Percentiles rank a stretch among this genome's conserved stretches.
phyloP scores from a whole-genome alignment of 2,113 vertebrate species.

The Chaetodon auriga region DNA sequence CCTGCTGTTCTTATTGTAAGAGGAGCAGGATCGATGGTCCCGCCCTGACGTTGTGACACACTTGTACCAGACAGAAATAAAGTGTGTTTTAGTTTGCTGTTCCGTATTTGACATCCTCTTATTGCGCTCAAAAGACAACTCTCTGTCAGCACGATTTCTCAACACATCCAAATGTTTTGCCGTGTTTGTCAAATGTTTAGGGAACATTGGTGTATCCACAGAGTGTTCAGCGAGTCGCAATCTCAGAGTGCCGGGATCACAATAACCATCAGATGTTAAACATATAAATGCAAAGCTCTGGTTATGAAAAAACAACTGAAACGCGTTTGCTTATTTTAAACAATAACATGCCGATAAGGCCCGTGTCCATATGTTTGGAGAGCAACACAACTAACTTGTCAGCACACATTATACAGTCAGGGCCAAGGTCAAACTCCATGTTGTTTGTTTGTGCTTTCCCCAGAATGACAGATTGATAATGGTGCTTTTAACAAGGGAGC shows the following conservation, averaged over 20 bases:
- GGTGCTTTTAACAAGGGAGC: constrained; percentile 25
- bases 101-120: constrained; percentile 85
- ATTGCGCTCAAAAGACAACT: constrained; percentile 56
- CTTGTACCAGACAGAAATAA: constrained; percentile 78
- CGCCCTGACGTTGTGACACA: constrained; percentile 74
- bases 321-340: not conserved
- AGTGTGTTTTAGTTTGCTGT: constrained; percentile 72
- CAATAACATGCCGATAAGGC: not conserved
- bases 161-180: constrained; percentile 56
- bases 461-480: constrained; percentile 52
- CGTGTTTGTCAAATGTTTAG: constrained; percentile 27
- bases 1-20: constrained; percentile 38
- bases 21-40: constrained; percentile 29
- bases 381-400: constrained; percentile 10
- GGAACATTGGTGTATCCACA: not conserved
- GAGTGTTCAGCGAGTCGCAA: not conserved
- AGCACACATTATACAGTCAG: not conserved
- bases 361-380: not conserved
- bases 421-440: constrained; percentile 1
- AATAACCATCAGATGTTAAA: not conserved
- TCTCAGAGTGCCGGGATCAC: constrained; percentile 3
- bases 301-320: not conserved
- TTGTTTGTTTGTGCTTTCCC: constrained; percentile 26
- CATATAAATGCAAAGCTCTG: not conserved
- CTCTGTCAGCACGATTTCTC: constrained; percentile 70